A percentile compares a stretch with the other conserved stretches of the same genome.
Conservation (phyloP, 1,140 invertebrate genomes). For the Zaprionus ghesquierei region DNA sequence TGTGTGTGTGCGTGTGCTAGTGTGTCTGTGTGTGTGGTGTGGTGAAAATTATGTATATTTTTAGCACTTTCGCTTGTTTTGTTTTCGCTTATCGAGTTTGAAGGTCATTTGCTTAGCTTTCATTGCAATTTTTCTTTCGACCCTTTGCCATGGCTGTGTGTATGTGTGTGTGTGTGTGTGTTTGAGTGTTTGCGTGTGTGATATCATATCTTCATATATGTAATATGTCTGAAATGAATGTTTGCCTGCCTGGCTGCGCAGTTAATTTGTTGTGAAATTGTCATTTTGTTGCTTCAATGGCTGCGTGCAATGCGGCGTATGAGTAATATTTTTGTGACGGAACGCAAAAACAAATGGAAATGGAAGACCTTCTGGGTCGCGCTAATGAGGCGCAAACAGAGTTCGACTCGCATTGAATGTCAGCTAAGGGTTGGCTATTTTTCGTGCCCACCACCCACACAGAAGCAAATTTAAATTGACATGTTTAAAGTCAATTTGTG, state of each 20-base stretch:
- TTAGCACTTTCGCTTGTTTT: conserved; percentile 80
- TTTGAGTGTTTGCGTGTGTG: conserved; percentile 36
- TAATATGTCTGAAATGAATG: conserved; percentile 34
- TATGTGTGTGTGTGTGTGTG: conserved; percentile 18
- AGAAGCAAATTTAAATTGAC: conserved; percentile 59
- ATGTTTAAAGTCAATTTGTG: conserved; percentile 79
- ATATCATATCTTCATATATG: conserved; percentile 51
- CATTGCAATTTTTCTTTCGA: conserved; percentile 53
- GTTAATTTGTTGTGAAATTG: conserved; percentile 81
- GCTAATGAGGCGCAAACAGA: conserved; percentile 59
- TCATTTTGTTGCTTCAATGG: conserved; percentile 77
- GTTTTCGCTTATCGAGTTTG: conserved; percentile 80
- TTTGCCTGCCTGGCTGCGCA: conserved; percentile 61
- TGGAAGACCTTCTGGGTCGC: conserved; percentile 37
- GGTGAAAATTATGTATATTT: conserved; percentile 79
- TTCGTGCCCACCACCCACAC: neutral
- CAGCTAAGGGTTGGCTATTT: conserved; percentile 18
- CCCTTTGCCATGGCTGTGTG: conserved; percentile 26
- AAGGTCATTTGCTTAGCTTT: conserved; percentile 71
- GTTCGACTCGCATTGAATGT: conserved; percentile 10
- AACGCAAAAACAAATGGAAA: conserved; percentile 34
- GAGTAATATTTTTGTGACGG: conserved; percentile 66
- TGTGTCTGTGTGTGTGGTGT: conserved; percentile 51
- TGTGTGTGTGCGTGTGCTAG: conserved; percentile 6
- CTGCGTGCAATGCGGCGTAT: conserved; percentile 77